Evolutionary conservation across 2,888 invertebrate genomes (phyloP).

Genomic region (Macrosoma leucophasiata): DNA sequence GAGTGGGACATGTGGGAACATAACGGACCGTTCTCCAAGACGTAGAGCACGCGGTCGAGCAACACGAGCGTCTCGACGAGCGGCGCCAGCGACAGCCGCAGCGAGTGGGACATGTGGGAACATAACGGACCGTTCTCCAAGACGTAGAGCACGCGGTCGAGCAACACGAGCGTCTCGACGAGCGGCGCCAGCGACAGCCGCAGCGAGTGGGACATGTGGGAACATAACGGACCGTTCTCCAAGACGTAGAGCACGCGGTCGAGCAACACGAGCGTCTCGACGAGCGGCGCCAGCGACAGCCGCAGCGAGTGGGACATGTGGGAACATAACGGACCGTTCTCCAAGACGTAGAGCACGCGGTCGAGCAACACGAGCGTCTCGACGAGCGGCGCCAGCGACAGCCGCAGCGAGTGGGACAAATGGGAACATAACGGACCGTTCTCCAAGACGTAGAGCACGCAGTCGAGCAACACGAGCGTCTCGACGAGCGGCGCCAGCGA

Average conservation of each 20-base stretch:
- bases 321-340: slow-evolving; percentile 73
- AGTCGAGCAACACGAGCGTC: slow-evolving; percentile 86
- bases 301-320: slow-evolving; percentile 87
- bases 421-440: slow-evolving; percentile 65
- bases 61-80: slow-evolving; percentile 88
- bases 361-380: slow-evolving; percentile 90
- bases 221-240: slow-evolving; percentile 75
- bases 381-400: slow-evolving; percentile 87
- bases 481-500: slow-evolving; percentile 90
- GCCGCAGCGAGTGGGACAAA: slow-evolving; percentile 86
- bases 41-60: slow-evolving; percentile 85
- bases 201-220: too few species aligned
- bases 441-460: slow-evolving; percentile 83
- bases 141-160: slow-evolving; percentile 86
- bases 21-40: slow-evolving; percentile 78
- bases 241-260: slow-evolving; percentile 85
- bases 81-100: slow-evolving; percentile 89
- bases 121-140: slow-evolving; percentile 76
- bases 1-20: too few species aligned
- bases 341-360: slow-evolving; percentile 82
- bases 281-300: slow-evolving; percentile 87
- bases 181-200: slow-evolving; percentile 89
- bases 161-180: slow-evolving; percentile 86
- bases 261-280: slow-evolving; percentile 87
- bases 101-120: too few species aligned